phyloP scores from a whole-genome alignment of 2,888 invertebrate species.

The Myopa tessellatipennis region DNA sequence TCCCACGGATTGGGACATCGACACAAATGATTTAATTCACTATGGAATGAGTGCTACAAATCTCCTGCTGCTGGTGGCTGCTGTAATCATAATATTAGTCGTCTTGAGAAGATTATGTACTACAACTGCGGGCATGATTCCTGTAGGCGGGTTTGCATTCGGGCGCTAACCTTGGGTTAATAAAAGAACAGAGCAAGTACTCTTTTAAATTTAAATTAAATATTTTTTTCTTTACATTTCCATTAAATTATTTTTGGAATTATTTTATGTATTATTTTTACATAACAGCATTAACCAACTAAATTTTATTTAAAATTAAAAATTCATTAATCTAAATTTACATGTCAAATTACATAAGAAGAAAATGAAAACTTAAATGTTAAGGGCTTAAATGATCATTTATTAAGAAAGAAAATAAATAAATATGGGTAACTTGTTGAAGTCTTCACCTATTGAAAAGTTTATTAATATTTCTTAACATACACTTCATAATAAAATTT shows the following conservation, averaged over 20 bases:
- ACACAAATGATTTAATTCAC: background rate
- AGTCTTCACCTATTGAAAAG: background rate
- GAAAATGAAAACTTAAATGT: background rate
- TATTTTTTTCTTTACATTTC: too few species aligned
- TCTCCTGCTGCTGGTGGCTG: background rate
- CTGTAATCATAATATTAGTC: background rate
- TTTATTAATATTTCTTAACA: background rate
- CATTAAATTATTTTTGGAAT: background rate
- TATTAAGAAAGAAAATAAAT: background rate
- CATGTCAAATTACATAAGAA: background rate
- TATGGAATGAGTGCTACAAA: conserved; percentile 2
- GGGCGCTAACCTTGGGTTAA: background rate
- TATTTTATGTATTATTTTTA: too few species aligned
- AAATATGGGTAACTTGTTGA: too few species aligned
- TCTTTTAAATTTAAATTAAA: too few species aligned
- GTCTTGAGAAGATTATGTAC: too few species aligned
- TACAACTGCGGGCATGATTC: too few species aligned
- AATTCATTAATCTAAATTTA: background rate
- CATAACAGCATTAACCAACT: too few species aligned
- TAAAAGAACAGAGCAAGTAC: background rate
- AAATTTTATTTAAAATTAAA: background rate
- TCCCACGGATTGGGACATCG: background rate
- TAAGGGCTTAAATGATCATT: background rate
- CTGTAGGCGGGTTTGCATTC: too few species aligned
- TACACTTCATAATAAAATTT: background rate